phyloP scores from a whole-genome alignment of 2,113 vertebrate genomes.

The Podarcis cretensis region DNA sequence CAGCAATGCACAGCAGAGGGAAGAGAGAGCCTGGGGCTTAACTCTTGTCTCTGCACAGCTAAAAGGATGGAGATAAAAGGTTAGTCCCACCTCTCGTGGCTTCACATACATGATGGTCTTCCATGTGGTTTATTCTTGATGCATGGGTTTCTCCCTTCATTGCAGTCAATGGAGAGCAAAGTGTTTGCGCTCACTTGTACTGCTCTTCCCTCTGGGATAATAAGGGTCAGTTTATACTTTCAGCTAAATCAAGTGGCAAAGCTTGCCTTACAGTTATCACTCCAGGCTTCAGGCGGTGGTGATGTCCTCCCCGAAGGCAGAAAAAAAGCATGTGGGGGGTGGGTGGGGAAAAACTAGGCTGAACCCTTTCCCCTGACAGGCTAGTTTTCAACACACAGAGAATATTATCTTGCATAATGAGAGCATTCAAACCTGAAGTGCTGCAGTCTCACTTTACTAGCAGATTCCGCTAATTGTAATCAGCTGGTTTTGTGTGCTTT shows the following conservation, averaged over 20 bases:
- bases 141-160: not conserved
- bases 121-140: not conserved
- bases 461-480: too few species aligned
- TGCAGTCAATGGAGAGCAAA: not conserved
- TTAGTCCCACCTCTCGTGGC: too few species aligned
- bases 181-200: too few species aligned
- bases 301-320: not conserved
- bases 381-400: not conserved
- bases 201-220: not conserved
- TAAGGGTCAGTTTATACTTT: too few species aligned
- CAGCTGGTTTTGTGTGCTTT: not conserved
- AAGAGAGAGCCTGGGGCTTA: not conserved
- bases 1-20: too few species aligned
- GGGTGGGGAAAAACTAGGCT: too few species aligned
- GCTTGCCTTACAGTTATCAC: not conserved
- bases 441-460: too few species aligned
- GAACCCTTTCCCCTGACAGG: too few species aligned
- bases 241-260: not conserved
- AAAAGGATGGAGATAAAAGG: not conserved
- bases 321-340: not conserved
- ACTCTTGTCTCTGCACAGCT: not conserved
- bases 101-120: too few species aligned
- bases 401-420: not conserved
- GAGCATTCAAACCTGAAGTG: not conserved
- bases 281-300: not conserved